These are phyloP conservation scores for Agrochola lychnidis DNA, from an alignment of 2,888 invertebrate genomes.

Conservation along the genomic window DNA sequence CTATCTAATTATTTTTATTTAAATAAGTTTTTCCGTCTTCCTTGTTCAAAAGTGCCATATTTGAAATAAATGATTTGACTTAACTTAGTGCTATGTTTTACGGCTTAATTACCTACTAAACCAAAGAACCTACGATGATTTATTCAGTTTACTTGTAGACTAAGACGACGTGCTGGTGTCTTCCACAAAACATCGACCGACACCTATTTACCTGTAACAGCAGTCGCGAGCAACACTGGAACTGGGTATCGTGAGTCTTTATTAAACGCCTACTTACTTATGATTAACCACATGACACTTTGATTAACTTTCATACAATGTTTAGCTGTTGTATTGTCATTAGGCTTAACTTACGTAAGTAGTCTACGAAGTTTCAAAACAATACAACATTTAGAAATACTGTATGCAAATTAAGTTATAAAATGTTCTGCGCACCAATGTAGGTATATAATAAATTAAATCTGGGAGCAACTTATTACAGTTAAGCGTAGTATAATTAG, in stretches of 20 bases:
- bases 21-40: not conserved
- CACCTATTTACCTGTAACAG: not conserved
- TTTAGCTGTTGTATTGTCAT: conserved; percentile 31
- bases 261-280: not conserved
- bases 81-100: too few species aligned
- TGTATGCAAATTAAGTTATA: conserved; percentile 44
- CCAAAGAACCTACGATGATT: not conserved
- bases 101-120: not conserved
- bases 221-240: not conserved
- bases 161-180: not conserved
- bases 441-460: conserved; percentile 35
- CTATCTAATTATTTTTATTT: too few species aligned
- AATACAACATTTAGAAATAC: conserved; percentile 34
- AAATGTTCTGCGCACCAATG: conserved; percentile 7
- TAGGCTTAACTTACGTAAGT: conserved; percentile 24
- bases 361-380: conserved; percentile 31
- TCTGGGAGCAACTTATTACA: conserved; percentile 25
- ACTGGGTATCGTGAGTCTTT: not conserved
- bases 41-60: too few species aligned
- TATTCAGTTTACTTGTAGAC: not conserved
- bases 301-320: conserved; percentile 2
- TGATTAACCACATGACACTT: conserved; percentile 21
- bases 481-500: conserved; percentile 23
- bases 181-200: not conserved
- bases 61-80: too few species aligned